phyloP scores from a whole-genome alignment of 2,888 invertebrate species.

The Ptilodon capucinus region DNA sequence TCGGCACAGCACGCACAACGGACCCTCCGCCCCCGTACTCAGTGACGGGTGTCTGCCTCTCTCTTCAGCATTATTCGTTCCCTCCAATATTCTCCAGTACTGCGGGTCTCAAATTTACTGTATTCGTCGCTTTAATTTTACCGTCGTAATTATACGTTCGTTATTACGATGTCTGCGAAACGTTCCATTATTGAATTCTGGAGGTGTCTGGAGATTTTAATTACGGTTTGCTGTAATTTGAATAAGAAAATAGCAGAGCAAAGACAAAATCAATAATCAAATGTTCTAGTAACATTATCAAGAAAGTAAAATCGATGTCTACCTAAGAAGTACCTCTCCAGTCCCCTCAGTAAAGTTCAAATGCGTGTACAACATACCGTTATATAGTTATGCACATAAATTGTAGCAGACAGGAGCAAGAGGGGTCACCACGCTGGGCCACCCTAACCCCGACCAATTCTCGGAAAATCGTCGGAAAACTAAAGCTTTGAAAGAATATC shows the following conservation, averaged over 20 bases:
- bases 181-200: neutral
- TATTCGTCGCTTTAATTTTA: neutral
- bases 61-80: conserved; percentile 38
- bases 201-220: too few relatives aligned
- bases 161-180: neutral
- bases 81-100: conserved; percentile 8
- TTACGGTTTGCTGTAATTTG: too few relatives aligned
- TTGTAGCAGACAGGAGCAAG: conserved; percentile 35
- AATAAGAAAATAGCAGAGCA: too few relatives aligned
- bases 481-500: conserved; percentile 27
- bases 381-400: conserved; percentile 19
- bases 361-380: conserved; percentile 3
- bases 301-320: neutral
- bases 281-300: neutral
- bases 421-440: conserved; percentile 41
- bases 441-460: conserved; percentile 34
- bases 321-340: neutral
- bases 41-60: conserved; percentile 38
- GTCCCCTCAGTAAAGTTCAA: conserved; percentile 21
- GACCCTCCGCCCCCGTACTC: conserved; percentile 31
- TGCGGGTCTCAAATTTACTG: neutral
- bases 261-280: neutral
- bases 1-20: conserved; percentile 44
- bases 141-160: neutral
- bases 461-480: conserved; percentile 37